Evolutionary conservation across 2,888 invertebrate species (phyloP).

Genomic region (Meiosimyza decipiens): DNA sequence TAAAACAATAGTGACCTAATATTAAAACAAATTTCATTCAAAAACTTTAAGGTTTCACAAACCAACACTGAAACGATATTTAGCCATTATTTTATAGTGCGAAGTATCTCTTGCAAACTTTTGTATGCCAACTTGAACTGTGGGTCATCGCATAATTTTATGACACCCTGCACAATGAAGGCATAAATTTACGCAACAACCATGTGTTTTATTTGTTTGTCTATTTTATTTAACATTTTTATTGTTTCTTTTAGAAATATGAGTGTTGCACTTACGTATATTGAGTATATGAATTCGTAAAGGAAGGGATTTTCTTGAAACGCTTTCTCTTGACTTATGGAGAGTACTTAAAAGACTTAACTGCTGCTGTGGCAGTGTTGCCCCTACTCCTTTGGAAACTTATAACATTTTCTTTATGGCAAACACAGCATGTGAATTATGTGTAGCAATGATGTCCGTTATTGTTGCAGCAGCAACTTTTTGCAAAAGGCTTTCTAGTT

Average conservation of each 20-base stretch:
- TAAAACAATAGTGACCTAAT: no score
- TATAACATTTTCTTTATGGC: not conserved
- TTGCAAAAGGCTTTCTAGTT: no score
- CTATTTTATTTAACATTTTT: not conserved
- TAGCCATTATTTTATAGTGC: no score
- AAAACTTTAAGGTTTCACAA: no score
- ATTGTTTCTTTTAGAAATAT: not conserved
- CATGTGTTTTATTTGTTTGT: slow-evolving; percentile 1
- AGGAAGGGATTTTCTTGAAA: slow-evolving; percentile 11
- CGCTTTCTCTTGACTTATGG: slow-evolving; percentile 24
- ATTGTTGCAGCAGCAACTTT: not conserved
- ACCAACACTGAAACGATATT: no score
- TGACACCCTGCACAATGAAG: slow-evolving; percentile 49
- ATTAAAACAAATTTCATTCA: no score
- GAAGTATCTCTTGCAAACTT: no score
- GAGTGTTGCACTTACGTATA: not conserved
- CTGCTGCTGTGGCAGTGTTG: not conserved
- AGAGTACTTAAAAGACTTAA: slow-evolving; percentile 25
- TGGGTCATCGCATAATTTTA: slow-evolving; percentile 59
- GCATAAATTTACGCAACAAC: slow-evolving; percentile 53
- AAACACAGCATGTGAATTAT: slow-evolving; percentile 23
- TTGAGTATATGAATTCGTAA: slow-evolving; percentile 9
- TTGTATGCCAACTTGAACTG: slow-evolving; percentile 44
- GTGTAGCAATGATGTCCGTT: slow-evolving; percentile 6
- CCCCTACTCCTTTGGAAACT: not conserved